A percentile compares a stretch with the other conserved stretches of the same genome.
Evolutionary conservation across 1,140 invertebrate genomes (phyloP).

Genomic region (Asbolus verrucosus): DNA sequence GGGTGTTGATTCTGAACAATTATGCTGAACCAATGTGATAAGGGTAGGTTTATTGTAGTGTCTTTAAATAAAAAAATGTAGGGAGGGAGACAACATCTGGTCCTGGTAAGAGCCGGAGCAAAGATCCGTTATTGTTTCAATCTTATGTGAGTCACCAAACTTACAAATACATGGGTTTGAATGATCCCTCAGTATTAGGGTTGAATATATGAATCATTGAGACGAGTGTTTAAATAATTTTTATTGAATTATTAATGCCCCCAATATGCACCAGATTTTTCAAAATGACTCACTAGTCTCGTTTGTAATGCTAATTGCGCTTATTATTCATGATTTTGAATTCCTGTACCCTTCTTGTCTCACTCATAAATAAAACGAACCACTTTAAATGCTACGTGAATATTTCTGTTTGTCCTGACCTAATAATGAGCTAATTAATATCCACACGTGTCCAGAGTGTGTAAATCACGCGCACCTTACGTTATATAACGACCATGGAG

Average conservation of each 20-base stretch:
- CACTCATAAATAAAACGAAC: conserved; percentile 38
- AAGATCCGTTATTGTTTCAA: conserved; percentile 34
- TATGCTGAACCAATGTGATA: conserved; percentile 11
- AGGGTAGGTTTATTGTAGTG: conserved; percentile 15
- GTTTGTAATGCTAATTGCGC: conserved; percentile 31
- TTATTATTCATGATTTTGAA: conserved; percentile 40
- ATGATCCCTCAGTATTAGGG: conserved; percentile 31
- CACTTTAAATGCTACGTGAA: conserved; percentile 41
- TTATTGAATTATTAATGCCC: conserved; percentile 37
- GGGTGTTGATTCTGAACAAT: conserved; percentile 34
- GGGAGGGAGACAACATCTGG: conserved; percentile 28
- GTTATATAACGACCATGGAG: conserved; percentile 4
- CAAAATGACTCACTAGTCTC: conserved; percentile 24
- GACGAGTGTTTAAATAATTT: conserved; percentile 31
- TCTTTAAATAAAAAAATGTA: conserved; percentile 28
- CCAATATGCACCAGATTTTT: conserved; percentile 36
- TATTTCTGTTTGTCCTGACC: conserved; percentile 31
- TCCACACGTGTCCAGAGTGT: conserved; percentile 10
- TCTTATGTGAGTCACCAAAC: conserved; percentile 30
- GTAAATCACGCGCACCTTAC: background rate
- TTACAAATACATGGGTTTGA: conserved; percentile 30
- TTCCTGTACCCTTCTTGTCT: conserved; percentile 43
- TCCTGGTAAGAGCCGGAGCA: conserved; percentile 26
- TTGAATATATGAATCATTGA: conserved; percentile 30
- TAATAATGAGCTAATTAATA: conserved; percentile 33